A percentile compares a stretch with the other conserved stretches of the same genome.
These are phyloP conservation scores for Ianthella basta DNA, from an alignment of 37 sponge, comb jelly and placozoan species.

Conservation along the genomic window DNA sequence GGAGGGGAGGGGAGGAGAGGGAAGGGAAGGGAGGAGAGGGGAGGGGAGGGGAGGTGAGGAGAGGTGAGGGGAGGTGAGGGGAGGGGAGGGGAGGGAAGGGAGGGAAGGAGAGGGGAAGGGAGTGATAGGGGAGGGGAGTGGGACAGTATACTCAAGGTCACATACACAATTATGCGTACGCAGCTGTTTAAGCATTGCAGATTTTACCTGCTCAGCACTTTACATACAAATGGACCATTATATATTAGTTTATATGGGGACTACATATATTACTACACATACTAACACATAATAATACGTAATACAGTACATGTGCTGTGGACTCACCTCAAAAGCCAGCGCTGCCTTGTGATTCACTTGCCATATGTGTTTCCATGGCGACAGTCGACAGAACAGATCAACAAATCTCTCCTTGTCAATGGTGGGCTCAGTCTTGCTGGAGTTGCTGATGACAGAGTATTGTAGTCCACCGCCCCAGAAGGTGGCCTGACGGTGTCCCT, in stretches of 20 bases:
- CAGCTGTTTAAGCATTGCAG: too few relatives aligned
- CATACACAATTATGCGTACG: too few relatives aligned
- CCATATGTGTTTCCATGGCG: conserved; percentile 77
- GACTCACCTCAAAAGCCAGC: conserved; percentile 61
- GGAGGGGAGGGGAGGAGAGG: background rate
- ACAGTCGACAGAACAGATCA: conserved; percentile 72
- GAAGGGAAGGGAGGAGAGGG: background rate
- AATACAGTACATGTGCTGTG: too few relatives aligned
- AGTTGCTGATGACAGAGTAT: background rate
- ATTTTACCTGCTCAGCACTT: too few relatives aligned
- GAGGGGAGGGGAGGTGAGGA: background rate
- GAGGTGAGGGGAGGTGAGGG: background rate
- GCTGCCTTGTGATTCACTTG: conserved; percentile 45
- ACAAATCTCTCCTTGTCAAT: conserved; percentile 75
- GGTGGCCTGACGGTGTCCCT: conserved; percentile 48
- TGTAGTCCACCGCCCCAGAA: conserved; percentile 58
- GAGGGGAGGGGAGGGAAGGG: background rate
- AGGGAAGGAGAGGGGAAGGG: background rate
- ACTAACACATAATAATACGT: too few relatives aligned
- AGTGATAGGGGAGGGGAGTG: too few relatives aligned
- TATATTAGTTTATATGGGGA: too few relatives aligned
- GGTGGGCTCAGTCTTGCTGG: conserved; percentile 65
- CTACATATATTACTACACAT: too few relatives aligned
- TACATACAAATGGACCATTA: too few relatives aligned
- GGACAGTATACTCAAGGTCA: too few relatives aligned